These are phyloP conservation scores for Eumaeus atala DNA, from an alignment of 1,140 invertebrate genomes.

Conservation along the genomic window DNA sequence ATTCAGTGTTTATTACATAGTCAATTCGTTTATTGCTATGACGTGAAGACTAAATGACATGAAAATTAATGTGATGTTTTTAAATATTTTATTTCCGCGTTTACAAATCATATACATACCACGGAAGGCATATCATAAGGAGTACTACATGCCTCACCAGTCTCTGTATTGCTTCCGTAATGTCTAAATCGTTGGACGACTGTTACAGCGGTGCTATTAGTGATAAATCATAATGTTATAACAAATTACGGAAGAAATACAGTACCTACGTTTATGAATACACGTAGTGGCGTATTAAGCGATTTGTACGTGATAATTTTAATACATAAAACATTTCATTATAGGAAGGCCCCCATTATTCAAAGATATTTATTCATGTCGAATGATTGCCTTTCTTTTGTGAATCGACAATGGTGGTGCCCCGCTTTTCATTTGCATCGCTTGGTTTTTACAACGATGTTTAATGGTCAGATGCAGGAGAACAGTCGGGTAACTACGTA, in stretches of 20 bases:
- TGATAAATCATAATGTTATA: slow-evolving; percentile 33
- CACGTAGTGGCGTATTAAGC: slow-evolving; percentile 26
- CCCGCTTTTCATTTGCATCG: slow-evolving; percentile 60
- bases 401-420: slow-evolving; percentile 61
- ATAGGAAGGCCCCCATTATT: slow-evolving; percentile 64
- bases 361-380: slow-evolving; percentile 72
- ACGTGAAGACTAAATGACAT: no score
- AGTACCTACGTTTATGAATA: slow-evolving; percentile 30
- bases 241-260: slow-evolving; percentile 38
- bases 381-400: slow-evolving; percentile 73
- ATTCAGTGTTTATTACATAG: no score
- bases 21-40: no score
- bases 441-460: not conserved
- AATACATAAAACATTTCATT: slow-evolving; percentile 70
- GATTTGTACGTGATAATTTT: slow-evolving; percentile 59
- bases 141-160: not conserved
- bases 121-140: no score
- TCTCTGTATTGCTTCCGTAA: not conserved
- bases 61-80: no score
- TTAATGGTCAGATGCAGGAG: not conserved
- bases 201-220: not conserved
- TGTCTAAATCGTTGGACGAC: not conserved
- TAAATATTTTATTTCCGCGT: no score
- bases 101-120: no score
- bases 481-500: not conserved